Evolutionary conservation across 1,140 invertebrate genomes (phyloP).

Genomic region (Bradysia coprophila): DNA sequence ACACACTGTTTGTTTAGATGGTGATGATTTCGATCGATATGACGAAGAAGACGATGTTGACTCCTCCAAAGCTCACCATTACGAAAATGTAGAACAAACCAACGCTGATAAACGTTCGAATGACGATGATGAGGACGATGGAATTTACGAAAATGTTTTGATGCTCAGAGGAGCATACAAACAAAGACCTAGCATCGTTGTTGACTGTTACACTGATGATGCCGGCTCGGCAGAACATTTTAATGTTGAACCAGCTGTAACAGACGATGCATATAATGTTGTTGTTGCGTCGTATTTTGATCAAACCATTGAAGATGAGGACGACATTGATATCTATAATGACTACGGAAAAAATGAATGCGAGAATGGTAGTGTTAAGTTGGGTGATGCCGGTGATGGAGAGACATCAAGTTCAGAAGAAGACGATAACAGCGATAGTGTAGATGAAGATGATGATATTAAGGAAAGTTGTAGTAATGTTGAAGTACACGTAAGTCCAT

Average conservation of each 20-base stretch:
- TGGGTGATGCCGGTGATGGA: background rate
- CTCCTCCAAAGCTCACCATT: too few species aligned
- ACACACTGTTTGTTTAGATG: too few species aligned
- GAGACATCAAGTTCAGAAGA: background rate
- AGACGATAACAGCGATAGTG: too few species aligned
- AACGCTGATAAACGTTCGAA: too few species aligned
- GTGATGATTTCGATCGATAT: too few species aligned
- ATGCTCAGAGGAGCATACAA: background rate
- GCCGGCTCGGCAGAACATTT: background rate
- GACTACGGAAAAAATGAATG: background rate
- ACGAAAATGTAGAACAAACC: too few species aligned
- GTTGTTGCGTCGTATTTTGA: constrained; percentile 3
- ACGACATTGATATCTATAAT: background rate
- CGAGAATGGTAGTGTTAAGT: background rate
- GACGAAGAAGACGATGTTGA: too few species aligned
- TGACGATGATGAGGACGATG: background rate
- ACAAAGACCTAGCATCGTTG: constrained; percentile 1
- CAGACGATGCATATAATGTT: background rate
- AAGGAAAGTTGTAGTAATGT: constrained; percentile 1
- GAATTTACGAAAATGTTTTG: background rate
- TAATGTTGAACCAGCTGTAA: background rate
- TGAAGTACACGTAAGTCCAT: background rate
- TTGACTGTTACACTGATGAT: constrained; percentile 2
- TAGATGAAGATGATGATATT: background rate
- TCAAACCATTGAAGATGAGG: constrained; percentile 4